These are phyloP conservation scores for Venustaconcha ellipsiformis DNA, from an alignment of 1,140 invertebrate species.

Conservation along the genomic window DNA sequence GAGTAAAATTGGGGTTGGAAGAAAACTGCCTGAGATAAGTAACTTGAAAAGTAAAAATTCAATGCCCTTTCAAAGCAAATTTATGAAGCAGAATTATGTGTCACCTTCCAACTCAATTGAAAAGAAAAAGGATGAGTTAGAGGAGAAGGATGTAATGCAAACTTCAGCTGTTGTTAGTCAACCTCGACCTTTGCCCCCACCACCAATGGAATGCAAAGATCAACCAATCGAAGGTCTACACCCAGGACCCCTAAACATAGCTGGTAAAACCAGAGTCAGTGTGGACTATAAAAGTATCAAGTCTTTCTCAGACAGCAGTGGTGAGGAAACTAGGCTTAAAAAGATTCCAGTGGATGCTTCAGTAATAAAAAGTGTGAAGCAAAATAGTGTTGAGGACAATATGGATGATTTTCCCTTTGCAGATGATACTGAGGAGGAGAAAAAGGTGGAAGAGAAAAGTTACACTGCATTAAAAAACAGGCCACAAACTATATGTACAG, in stretches of 20 bases:
- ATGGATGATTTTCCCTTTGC: conserved; percentile 64
- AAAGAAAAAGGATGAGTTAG: neutral
- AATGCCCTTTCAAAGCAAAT: conserved; percentile 45
- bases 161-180: conserved; percentile 18
- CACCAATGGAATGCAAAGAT: neutral
- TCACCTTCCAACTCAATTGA: conserved; percentile 25
- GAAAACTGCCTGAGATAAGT: conserved; percentile 41
- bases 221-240: too few relatives aligned
- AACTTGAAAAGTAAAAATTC: conserved; percentile 34
- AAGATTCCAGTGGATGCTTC: conserved; percentile 29
- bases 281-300: conserved; percentile 43
- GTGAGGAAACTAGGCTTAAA: conserved; percentile 33
- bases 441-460: conserved; percentile 46
- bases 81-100: conserved; percentile 40
- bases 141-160: neutral
- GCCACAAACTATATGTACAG: conserved; percentile 3
- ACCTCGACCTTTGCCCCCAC: conserved; percentile 27
- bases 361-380: conserved; percentile 28
- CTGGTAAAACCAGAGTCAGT: conserved; percentile 35
- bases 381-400: conserved; percentile 34
- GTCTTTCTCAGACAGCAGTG: conserved; percentile 35
- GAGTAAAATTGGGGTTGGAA: conserved; percentile 26
- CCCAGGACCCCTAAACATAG: neutral
- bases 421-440: conserved; percentile 59
- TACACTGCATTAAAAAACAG: conserved; percentile 51